Conservation (phyloP, 2,113 vertebrate genomes). For the Benitochromis conjunctus region DNA sequence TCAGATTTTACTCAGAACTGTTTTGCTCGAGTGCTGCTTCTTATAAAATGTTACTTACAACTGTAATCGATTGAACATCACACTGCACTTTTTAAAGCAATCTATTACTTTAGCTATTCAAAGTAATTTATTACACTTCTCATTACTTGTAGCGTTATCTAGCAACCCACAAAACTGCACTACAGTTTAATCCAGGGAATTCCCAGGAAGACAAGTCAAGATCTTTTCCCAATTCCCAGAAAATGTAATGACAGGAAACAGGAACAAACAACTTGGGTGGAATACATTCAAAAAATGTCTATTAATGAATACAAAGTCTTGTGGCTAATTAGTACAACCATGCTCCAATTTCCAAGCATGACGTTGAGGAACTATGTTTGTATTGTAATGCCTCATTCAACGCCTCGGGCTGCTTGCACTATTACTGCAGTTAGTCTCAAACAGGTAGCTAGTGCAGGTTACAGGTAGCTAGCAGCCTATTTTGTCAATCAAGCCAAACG, state of each 20-base stretch:
- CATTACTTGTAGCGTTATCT: neutral
- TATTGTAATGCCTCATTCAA: neutral
- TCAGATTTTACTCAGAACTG: neutral
- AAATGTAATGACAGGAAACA: neutral
- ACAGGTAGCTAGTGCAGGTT: neutral
- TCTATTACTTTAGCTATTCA: neutral
- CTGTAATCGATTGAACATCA: neutral
- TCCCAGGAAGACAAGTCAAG: neutral
- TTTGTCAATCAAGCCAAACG: neutral
- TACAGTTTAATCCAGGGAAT: neutral
- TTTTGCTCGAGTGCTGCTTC: neutral
- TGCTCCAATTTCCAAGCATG: neutral
- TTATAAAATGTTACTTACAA: neutral
- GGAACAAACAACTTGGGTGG: neutral
- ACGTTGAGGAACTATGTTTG: neutral
- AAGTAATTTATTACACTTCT: rapidly evolving
- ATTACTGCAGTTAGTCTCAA: neutral
- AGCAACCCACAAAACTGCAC: neutral
- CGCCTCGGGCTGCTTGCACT: neutral
- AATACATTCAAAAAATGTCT: neutral
- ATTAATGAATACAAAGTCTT: neutral
- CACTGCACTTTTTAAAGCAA: neutral
- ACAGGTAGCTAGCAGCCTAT: neutral
- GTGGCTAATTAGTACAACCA: neutral
- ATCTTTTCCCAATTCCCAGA: neutral